A percentile compares a stretch with the other conserved stretches of the same genome.
Evolutionary conservation across 2,113 vertebrate species (phyloP).

Genomic region (Hypomesus transpacificus): DNA sequence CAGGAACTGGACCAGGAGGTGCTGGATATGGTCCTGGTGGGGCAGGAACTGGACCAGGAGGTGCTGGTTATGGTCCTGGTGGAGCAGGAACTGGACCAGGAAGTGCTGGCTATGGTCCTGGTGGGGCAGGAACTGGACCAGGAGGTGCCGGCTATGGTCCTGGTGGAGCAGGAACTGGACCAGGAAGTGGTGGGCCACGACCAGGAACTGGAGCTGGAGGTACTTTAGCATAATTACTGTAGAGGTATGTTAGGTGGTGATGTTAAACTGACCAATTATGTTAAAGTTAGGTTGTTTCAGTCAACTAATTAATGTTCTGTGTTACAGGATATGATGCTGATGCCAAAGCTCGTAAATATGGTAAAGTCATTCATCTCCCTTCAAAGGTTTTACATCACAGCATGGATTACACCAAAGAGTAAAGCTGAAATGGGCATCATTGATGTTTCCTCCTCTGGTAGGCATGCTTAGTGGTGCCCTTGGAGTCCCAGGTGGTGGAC

Average conservation of each 20-base stretch:
- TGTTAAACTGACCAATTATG: no score
- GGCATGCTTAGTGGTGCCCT: constrained; percentile 55
- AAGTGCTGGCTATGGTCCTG: constrained; percentile 13
- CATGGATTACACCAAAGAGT: no score
- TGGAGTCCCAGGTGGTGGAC: constrained; percentile 35
- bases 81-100: constrained; percentile 39
- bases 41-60: constrained; percentile 12
- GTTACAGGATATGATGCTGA: constrained; percentile 57
- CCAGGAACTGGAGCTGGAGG: constrained; percentile 18
- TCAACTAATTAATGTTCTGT: neutral
- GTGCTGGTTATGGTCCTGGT: constrained; percentile 17
- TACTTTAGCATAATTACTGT: neutral
- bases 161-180: constrained; percentile 19
- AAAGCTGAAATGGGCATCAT: no score
- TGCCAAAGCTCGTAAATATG: constrained; percentile 67
- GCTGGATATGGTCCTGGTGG: constrained; percentile 7
- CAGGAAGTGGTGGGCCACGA: neutral
- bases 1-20: no score
- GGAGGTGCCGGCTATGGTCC: constrained; percentile 32
- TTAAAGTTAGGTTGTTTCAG: no score
- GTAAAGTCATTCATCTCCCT: constrained; percentile 28
- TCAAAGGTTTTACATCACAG: neutral
- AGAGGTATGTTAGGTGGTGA: neutral
- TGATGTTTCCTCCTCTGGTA: constrained; percentile 10
- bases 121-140: constrained; percentile 10